Evolutionary conservation across 64 coral and sea anemone species (phyloP), one percentile per base, ranked within the genome.

Genomic region (Pachyseris speciosa): DNA sequence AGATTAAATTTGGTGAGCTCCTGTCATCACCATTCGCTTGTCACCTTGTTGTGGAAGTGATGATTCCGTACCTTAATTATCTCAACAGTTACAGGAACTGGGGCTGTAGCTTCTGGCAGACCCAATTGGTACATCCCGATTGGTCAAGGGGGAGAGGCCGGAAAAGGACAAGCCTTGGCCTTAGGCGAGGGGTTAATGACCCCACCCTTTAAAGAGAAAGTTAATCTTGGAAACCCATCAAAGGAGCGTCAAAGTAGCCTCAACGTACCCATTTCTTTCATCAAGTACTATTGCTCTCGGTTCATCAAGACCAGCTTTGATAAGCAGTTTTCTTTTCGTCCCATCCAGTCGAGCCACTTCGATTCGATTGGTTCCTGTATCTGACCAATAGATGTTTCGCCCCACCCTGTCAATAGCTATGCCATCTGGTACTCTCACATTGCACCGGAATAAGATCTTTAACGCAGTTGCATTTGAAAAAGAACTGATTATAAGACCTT

Each of bases 331-430:
- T 12, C 94, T 57, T 58, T 70, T 31, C 2, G 73, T 83, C 16
- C 94, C 94, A 58, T 95, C 94, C 9, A 95, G 67, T 6, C 59
- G 27, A 20, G 80, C 88, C 4, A 90, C 70, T 79, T 95, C 94
- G 66, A 95, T 95, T 32, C 66, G 86, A 47, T 95, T 87, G 16
- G 75, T 91, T 19, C 83, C 89, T 9, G 88, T 70, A 11, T 95
- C 94, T 15, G 94, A 91, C 88, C 89, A 95, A 15, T 95, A 95
- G 19, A 95, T 38, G 16, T 76, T 91, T 19, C 89, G 74, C 10
- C 83, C 86, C 25, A 91, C 74, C 1, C 41, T 20, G 20, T 95
- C 88, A 34, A 95, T 72, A 2, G 94, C 88, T 58, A 95, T 9
- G 58, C 94, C 94, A 10, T 85, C 88, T 2, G 89, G 88, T 16